phyloP scores from a whole-genome alignment of 2,797 vertebrate species.

The Discoglossus pictus region DNA sequence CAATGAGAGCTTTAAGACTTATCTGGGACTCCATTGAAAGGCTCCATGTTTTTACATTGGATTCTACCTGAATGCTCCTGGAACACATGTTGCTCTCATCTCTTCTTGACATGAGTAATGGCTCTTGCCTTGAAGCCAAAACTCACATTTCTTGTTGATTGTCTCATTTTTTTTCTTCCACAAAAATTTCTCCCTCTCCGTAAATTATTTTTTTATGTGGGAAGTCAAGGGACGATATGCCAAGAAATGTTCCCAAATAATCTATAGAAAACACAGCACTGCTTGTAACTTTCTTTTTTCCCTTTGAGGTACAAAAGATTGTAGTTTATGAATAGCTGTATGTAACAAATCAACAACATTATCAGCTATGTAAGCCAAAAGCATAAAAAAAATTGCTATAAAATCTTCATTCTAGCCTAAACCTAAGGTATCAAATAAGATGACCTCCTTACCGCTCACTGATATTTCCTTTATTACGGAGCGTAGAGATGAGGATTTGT shows the following conservation, averaged over 20 bases:
- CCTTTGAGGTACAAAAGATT: no score
- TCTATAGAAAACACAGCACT: background rate
- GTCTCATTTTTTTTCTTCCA: conserved; percentile 3
- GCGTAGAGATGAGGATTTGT: no score
- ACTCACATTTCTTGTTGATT: conserved; percentile 32
- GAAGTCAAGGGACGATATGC: conserved; percentile 3
- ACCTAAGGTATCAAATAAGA: no score
- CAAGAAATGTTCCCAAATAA: conserved; percentile 1
- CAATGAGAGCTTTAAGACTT: background rate
- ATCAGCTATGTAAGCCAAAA: no score
- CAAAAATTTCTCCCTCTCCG: conserved; percentile 6
- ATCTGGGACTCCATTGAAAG: background rate
- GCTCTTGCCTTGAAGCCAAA: background rate
- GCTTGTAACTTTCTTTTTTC: no score
- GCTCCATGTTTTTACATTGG: background rate
- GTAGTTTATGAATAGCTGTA: no score
- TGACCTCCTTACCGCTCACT: no score
- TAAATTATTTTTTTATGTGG: conserved; percentile 3
- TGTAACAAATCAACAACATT: no score
- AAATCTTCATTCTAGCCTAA: no score
- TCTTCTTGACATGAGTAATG: conserved; percentile 10
- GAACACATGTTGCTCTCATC: background rate
- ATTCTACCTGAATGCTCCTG: background rate
- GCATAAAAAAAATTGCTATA: no score
- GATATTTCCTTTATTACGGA: no score